phyloP scores from a whole-genome alignment of 2,888 invertebrate species.

The Eilema depressum region DNA sequence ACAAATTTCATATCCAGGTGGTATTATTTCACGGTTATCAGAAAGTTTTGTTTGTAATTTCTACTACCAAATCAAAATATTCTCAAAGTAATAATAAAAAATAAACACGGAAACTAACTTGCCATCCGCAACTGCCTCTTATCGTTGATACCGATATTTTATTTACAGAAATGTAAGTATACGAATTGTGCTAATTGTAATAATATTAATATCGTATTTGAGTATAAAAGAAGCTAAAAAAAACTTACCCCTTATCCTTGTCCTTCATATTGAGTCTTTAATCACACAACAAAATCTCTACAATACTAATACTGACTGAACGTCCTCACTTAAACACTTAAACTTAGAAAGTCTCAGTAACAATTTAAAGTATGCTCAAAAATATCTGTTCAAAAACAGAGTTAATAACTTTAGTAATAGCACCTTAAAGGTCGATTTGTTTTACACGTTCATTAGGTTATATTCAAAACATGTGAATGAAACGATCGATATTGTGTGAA shows the following conservation, averaged over 20 bases:
- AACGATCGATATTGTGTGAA: conserved; percentile 58
- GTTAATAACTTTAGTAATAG: conserved; percentile 39
- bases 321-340: conserved; percentile 18
- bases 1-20: too few species aligned
- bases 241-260: conserved; percentile 67
- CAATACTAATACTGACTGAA: conserved; percentile 40
- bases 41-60: neutral
- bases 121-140: neutral
- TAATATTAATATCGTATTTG: neutral
- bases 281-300: conserved; percentile 35
- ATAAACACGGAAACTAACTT: neutral
- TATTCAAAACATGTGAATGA: conserved; percentile 67
- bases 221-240: neutral
- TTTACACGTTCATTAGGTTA: conserved; percentile 47
- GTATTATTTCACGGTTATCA: neutral
- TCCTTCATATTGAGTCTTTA: conserved; percentile 66
- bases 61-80: too few species aligned
- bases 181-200: neutral
- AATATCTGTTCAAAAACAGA: conserved; percentile 26
- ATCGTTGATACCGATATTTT: neutral
- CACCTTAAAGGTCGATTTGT: conserved; percentile 58
- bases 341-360: conserved; percentile 23
- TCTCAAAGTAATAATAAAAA: neutral
- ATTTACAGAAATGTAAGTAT: neutral
- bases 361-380: conserved; percentile 22